Conservation (phyloP, 2,888 invertebrate genomes). For the Pteria penguin region DNA sequence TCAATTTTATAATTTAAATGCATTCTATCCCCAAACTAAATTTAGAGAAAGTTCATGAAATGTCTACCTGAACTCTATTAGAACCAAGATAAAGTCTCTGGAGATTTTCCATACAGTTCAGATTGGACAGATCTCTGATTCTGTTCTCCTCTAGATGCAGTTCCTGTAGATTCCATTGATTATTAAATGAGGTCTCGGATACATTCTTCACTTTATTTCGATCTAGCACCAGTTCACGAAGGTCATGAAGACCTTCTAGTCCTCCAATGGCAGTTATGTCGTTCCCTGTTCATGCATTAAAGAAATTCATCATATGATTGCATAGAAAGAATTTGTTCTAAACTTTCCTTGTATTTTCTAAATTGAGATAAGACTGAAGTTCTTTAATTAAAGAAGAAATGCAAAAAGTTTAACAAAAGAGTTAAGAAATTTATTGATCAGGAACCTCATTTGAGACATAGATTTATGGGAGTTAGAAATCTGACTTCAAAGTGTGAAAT, state of each 20-base stretch:
- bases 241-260: slow-evolving; percentile 76
- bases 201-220: slow-evolving; percentile 79
- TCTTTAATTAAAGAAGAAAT: no score
- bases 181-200: slow-evolving; percentile 75
- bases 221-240: slow-evolving; percentile 79
- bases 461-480: no score
- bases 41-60: neutral
- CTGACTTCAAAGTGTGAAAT: neutral
- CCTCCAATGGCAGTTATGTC: slow-evolving; percentile 79
- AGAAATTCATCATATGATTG: no score
- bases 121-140: slow-evolving; percentile 73
- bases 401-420: no score
- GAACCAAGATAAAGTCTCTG: slow-evolving; percentile 79
- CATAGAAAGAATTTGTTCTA: no score
- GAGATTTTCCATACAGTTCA: slow-evolving; percentile 74
- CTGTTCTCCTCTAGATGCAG: slow-evolving; percentile 80
- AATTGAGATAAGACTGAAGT: no score
- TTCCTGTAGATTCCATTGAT: slow-evolving; percentile 79
- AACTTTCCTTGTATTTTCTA: no score
- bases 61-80: slow-evolving; percentile 76
- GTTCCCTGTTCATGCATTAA: no score
- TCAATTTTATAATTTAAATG: no score
- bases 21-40: no score
- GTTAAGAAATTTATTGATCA: no score
- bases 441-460: no score